A percentile compares a stretch with the other conserved stretches of the same genome.
phyloP scores from a whole-genome alignment of 2,797 vertebrate species.

The Enteromius argenteus region DNA sequence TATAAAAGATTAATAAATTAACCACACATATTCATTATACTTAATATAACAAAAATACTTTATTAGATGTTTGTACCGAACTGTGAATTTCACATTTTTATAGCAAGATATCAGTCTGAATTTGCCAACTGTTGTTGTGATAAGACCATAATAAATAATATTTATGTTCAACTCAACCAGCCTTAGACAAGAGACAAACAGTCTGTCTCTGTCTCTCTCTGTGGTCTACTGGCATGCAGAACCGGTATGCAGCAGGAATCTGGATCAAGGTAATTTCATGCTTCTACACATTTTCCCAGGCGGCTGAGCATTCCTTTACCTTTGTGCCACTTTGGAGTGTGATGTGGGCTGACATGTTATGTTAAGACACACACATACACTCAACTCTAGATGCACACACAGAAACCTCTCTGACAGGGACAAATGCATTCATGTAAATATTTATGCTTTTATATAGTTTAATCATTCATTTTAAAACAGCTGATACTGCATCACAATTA shows the following conservation, averaged over 20 bases:
- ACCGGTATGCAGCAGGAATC: slow-evolving; percentile 82
- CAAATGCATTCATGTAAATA: background rate
- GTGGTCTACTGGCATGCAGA: slow-evolving; percentile 66
- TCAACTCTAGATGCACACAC: background rate
- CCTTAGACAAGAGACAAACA: slow-evolving; percentile 20
- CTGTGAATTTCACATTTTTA: background rate
- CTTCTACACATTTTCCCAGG: slow-evolving; percentile 83
- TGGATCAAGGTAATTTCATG: slow-evolving; percentile 85
- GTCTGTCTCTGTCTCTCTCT: slow-evolving; percentile 36
- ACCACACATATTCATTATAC: background rate
- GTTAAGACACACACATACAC: slow-evolving; percentile 61
- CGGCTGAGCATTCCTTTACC: slow-evolving; percentile 73
- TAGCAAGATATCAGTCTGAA: background rate
- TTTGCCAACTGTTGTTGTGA: background rate
- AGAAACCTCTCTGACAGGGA: background rate
- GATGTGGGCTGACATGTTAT: slow-evolving; percentile 79
- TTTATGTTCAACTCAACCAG: background rate
- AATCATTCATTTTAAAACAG: background rate
- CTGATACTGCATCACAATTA: background rate
- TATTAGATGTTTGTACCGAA: too few species aligned
- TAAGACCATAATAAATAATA: background rate
- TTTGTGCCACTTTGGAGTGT: slow-evolving; percentile 74
- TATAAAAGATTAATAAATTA: background rate
- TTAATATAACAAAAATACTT: too few species aligned
- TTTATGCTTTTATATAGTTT: slow-evolving; percentile 14